phyloP scores from a whole-genome alignment of 2,888 invertebrate species.

The Hirtodrosophila cameraria region DNA sequence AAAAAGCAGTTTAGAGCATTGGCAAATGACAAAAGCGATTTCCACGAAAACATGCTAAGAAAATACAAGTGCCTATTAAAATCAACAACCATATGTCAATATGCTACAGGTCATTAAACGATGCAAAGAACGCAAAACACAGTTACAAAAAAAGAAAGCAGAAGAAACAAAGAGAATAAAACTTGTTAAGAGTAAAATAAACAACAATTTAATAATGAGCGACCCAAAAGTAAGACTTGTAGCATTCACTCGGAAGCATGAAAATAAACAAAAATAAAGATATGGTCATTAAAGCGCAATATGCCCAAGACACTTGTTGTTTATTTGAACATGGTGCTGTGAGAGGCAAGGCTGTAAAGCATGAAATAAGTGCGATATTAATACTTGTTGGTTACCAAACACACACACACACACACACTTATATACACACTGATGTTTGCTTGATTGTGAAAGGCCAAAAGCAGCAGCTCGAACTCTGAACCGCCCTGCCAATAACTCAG shows the following conservation, averaged over 20 bases:
- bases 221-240: constrained; percentile 38
- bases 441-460: constrained; percentile 24
- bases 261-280: constrained; percentile 58
- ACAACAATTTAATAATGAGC: constrained; percentile 59
- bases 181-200: constrained; percentile 56
- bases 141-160: constrained; percentile 4
- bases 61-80: constrained; percentile 58
- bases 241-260: constrained; percentile 38
- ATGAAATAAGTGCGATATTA: constrained; percentile 69
- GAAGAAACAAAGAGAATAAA: constrained; percentile 19
- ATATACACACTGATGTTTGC: not conserved
- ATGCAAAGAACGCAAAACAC: constrained; percentile 4
- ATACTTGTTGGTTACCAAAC: constrained; percentile 30
- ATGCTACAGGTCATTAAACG: constrained; percentile 51
- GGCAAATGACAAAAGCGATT: constrained; percentile 2
- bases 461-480: constrained; percentile 29
- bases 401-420: constrained; percentile 15
- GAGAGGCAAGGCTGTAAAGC: constrained; percentile 16
- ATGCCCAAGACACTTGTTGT: constrained; percentile 45
- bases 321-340: constrained; percentile 40
- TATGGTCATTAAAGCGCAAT: constrained; percentile 64
- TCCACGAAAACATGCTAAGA: constrained; percentile 21
- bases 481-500: constrained; percentile 72
- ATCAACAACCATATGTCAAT: constrained; percentile 62
- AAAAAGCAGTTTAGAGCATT: constrained; percentile 17